Base-by-base conservation (phyloP, 2,797 vertebrate genomes). In the Phoebastria nigripes region DNA sequence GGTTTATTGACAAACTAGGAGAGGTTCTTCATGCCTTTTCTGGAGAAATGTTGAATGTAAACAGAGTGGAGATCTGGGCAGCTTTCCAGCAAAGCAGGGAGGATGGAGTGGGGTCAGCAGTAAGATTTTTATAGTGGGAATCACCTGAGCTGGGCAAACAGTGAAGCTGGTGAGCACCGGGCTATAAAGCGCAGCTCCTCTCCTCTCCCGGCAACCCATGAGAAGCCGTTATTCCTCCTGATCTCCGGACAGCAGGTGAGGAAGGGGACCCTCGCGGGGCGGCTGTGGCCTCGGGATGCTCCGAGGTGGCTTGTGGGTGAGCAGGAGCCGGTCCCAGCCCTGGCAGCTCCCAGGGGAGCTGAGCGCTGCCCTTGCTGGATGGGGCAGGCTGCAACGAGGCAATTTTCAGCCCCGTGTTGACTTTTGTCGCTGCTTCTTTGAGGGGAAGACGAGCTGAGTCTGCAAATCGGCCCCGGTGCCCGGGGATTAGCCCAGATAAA, bases 1-100 rank as follows among this genome's bases (percentile, higher is more conserved):
- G 78, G 4, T 73, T 94, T 96, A 44, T 96, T 96, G 92, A 96
- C 96, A 47, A 71, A 96, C 67, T 93, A 91, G 96, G 96, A 96
- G 91, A 85, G 95, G 96, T 77, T 80, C 96, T 96, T 97, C 96
- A 95, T 93, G 78, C 56, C 42, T 70, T 18, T 31, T 37, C 26
- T 59, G 29, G 22, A 87, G 37, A 10, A 37, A 83, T 0, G 7
- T 14, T 46, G 59, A 87, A 39, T 19, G 72, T 77, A 96, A 96
- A 97, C 92, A 96, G 66, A 81, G 11, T 2, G 1, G 11, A 91
- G 67, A 71, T 59, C 41, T 51, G 56, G 89, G 94, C 71, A 3
- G 28, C 26, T 85, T 93, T 89, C 89, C 89, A 94, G 52, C 15
- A 2, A 77, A 83, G 42, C 1, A 0, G 5, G 37, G 29, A 9